A percentile compares a stretch with the other conserved stretches of the same genome.
Evolutionary conservation across 1,140 invertebrate species (phyloP).

Genomic region (Ooceraea biroi): DNA sequence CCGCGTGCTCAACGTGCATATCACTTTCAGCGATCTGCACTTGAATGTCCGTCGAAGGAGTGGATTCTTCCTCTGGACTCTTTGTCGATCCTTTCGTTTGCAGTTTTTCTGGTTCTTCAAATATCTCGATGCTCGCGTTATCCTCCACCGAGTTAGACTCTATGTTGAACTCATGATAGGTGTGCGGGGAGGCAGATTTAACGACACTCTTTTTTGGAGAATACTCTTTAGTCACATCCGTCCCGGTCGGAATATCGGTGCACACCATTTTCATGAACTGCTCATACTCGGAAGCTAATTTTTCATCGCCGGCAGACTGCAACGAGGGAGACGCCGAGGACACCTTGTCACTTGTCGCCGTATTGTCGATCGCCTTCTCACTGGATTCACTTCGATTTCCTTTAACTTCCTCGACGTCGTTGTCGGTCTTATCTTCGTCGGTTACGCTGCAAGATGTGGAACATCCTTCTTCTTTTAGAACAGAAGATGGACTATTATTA

Average conservation of each 20-base stretch:
- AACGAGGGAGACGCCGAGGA: conserved; percentile 38
- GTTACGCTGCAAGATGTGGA: conserved; percentile 28
- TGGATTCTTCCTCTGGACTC: conserved; percentile 47
- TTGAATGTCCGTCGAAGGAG: conserved; percentile 29
- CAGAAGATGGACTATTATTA: conserved; percentile 25
- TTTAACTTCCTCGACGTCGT: neutral
- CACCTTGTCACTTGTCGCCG: conserved; percentile 38
- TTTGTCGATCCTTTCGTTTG: conserved; percentile 47
- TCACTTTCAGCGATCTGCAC: conserved; percentile 24
- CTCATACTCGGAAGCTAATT: conserved; percentile 84
- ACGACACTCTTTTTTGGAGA: conserved; percentile 38
- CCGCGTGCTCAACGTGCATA: neutral
- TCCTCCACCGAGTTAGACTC: conserved; percentile 76
- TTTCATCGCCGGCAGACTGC: conserved; percentile 75
- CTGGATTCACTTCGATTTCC: conserved; percentile 58
- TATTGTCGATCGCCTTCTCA: conserved; percentile 51
- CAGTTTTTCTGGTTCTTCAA: conserved; percentile 24
- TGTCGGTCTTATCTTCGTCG: conserved; percentile 36
- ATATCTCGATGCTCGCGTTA: conserved; percentile 36
- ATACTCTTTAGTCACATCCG: conserved; percentile 33
- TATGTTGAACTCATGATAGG: conserved; percentile 79
- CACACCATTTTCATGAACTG: conserved; percentile 85
- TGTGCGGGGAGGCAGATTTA: conserved; percentile 64
- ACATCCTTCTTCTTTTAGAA: conserved; percentile 51
- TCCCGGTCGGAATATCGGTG: conserved; percentile 55